phyloP scores from a whole-genome alignment of 2,797 vertebrate species.

The Eleutherodactylus coqui region DNA sequence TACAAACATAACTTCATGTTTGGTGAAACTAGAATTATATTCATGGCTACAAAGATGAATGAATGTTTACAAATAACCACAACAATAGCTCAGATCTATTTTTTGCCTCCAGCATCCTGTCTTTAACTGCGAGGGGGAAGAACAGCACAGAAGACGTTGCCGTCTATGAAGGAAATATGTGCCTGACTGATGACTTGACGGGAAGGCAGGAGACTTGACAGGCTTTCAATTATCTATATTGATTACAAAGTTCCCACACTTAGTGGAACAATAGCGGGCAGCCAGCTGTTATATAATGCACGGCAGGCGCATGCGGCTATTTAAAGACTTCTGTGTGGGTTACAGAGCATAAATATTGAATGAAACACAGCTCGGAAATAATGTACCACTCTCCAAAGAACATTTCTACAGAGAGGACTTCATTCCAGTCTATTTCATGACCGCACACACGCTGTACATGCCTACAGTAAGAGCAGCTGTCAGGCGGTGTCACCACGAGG shows the following conservation, averaged over 20 bases:
- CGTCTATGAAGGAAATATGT: constrained; percentile 14
- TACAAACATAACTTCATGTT: neutral
- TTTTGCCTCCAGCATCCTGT: constrained; percentile 20
- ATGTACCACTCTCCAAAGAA: constrained; percentile 9
- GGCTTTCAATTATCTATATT: constrained; percentile 55
- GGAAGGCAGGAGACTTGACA: constrained; percentile 27
- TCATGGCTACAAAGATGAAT: neutral
- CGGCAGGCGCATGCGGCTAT: constrained; percentile 46
- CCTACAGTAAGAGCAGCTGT: neutral
- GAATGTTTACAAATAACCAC: neutral
- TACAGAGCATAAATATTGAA: constrained; percentile 36
- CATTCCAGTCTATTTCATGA: neutral
- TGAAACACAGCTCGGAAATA: constrained; percentile 34
- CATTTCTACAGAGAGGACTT: neutral
- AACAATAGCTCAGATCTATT: constrained; percentile 33
- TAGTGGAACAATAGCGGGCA: constrained; percentile 48
- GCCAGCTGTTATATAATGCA: constrained; percentile 50
- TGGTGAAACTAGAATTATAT: neutral
- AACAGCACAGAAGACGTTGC: constrained; percentile 4
- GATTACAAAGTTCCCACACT: constrained; percentile 50
- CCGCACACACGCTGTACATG: too few relatives aligned
- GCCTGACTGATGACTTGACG: constrained; percentile 35
- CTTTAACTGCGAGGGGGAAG: constrained; percentile 19
- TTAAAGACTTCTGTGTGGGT: constrained; percentile 51
- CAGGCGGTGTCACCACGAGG: too few relatives aligned